Percentiles rank a stretch among this genome's conserved stretches.
Conservation (phyloP, 2,797 vertebrate species). For the Urophycis tenuis region DNA sequence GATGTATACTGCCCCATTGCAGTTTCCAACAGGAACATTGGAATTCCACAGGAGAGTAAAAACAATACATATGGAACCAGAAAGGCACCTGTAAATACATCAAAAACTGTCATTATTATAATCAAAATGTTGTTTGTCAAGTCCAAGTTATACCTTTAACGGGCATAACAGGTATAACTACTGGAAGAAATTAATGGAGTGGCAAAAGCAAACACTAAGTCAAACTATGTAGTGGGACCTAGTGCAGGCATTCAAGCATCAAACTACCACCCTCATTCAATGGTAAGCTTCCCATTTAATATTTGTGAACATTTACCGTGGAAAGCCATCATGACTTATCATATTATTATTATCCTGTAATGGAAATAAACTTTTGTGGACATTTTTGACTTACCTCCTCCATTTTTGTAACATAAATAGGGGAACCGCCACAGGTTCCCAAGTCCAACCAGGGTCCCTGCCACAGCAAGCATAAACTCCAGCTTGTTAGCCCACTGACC, state of each 20-base stretch:
- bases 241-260: no score
- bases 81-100: conserved; percentile 56
- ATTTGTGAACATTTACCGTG: no score
- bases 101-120: background rate
- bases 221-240: no score
- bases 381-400: conserved; percentile 56
- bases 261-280: no score
- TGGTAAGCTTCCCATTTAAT: no score
- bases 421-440: conserved; percentile 72
- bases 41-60: conserved; percentile 62
- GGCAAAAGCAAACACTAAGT: background rate
- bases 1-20: conserved; percentile 68
- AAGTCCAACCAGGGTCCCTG: conserved; percentile 64
- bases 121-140: background rate
- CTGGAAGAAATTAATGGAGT: background rate
- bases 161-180: no score
- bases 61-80: conserved; percentile 65
- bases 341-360: background rate
- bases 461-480: conserved; percentile 66
- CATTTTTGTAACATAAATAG: conserved; percentile 71
- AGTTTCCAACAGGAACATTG: conserved; percentile 66
- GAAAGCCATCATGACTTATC: background rate
- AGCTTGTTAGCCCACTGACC: conserved; percentile 66
- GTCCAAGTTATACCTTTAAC: no score
- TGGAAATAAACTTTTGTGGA: background rate